A percentile compares a stretch with the other conserved stretches of the same genome.
phyloP scores from a whole-genome alignment of 2,888 invertebrate species.

The Anodontia alba region DNA sequence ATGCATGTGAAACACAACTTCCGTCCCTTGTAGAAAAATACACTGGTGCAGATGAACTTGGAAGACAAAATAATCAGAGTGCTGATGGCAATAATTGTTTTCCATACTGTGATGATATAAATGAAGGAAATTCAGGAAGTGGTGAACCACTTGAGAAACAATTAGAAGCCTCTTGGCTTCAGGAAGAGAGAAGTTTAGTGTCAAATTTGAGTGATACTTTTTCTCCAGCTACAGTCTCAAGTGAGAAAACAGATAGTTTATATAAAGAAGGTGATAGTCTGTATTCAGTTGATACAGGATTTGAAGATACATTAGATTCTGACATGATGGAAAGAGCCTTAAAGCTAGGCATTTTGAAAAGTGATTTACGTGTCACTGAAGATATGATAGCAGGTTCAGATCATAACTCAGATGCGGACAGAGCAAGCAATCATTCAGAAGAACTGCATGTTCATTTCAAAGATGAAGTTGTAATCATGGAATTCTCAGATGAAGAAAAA shows the following conservation, averaged over 20 bases:
- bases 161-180: neutral
- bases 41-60: no score
- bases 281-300: neutral
- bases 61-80: no score
- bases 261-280: neutral
- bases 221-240: neutral
- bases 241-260: neutral
- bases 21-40: no score
- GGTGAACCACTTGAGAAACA: constrained; percentile 20
- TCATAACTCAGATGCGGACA: neutral
- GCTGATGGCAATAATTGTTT: neutral
- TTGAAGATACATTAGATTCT: neutral
- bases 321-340: neutral
- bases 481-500: constrained; percentile 8
- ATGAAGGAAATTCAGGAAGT: constrained; percentile 23
- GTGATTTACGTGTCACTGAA: neutral
- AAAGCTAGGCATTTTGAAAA: neutral
- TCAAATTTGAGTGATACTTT: neutral
- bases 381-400: neutral
- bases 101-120: constrained; percentile 6
- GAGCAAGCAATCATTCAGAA: neutral
- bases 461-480: constrained; percentile 4
- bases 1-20: no score
- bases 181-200: neutral
- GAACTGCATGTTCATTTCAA: neutral